These are phyloP conservation scores for Limulus polyphemus DNA, from an alignment of 2,888 invertebrate genomes.

Conservation along the genomic window DNA sequence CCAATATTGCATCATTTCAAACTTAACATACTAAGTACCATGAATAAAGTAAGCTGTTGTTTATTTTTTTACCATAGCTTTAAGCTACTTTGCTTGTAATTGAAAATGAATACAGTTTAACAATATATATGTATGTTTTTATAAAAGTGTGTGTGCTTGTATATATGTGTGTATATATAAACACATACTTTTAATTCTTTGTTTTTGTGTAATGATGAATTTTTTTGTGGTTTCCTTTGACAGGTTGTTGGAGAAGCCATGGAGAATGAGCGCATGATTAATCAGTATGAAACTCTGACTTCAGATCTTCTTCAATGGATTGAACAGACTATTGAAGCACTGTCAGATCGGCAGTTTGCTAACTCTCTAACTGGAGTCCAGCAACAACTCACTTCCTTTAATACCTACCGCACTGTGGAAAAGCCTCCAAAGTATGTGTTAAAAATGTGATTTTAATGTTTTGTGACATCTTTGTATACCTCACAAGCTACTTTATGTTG, in stretches of 20 bases:
- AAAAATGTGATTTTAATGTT: not conserved
- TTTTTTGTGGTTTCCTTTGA: constrained; percentile 6
- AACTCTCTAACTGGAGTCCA: constrained; percentile 94
- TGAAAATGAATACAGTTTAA: no score
- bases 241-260: constrained; percentile 88
- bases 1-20: no score
- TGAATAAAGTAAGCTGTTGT: no score
- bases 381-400: constrained; percentile 85
- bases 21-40: no score
- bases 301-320: constrained; percentile 94
- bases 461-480: not conserved
- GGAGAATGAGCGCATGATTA: constrained; percentile 95
- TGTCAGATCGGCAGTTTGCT: constrained; percentile 89
- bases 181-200: no score
- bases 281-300: constrained; percentile 91
- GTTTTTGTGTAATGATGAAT: no score
- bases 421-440: constrained; percentile 81
- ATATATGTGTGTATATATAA: no score
- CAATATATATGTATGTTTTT: no score
- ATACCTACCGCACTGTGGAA: constrained; percentile 93
- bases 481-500: no score
- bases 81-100: no score
- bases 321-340: constrained; percentile 78
- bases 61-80: no score
- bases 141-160: no score